Conservation (phyloP, 2,888 invertebrate species). For the Diplazon laetatorius region DNA sequence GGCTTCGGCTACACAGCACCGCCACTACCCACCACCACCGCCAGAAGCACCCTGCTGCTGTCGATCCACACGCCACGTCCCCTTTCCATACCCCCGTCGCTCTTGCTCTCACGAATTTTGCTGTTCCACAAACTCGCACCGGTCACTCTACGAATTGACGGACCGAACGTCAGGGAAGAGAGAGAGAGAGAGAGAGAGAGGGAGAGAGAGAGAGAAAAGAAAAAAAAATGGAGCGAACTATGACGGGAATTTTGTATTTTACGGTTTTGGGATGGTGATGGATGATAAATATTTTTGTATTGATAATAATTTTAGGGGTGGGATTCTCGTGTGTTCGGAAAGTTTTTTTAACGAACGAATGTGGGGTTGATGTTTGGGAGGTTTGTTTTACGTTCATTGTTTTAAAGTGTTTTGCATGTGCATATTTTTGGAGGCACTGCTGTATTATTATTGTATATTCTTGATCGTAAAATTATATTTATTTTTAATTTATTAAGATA, state of each 20-base stretch:
- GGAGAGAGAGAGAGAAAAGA: constrained; percentile 51
- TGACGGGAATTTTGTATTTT: background rate
- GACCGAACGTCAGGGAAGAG: constrained; percentile 45
- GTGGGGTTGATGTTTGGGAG: too few relatives aligned
- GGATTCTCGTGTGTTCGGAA: background rate
- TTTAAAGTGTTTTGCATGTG: too few relatives aligned
- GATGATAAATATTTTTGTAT: background rate
- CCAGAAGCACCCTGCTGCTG: constrained; percentile 47
- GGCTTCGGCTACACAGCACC: constrained; percentile 53
- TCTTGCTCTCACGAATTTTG: constrained; percentile 36
- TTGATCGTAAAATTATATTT: background rate
- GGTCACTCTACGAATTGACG: constrained; percentile 65
- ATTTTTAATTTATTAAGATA: too few relatives aligned
- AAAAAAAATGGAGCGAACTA: constrained; percentile 59
- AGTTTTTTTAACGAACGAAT: background rate
- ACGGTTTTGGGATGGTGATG: constrained; percentile 37
- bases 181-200: constrained; percentile 42
- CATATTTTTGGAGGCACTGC: too few relatives aligned
- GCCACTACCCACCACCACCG: constrained; percentile 50
- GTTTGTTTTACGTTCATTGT: too few relatives aligned
- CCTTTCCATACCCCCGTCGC: constrained; percentile 64
- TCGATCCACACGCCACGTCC: constrained; percentile 65
- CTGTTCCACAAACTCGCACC: constrained; percentile 46
- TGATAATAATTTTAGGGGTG: background rate
- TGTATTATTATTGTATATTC: too few relatives aligned